These are phyloP conservation scores for Aurelia aurita DNA, from an alignment of 30 jellyfish, hydroid and myxozoan species.

Conservation along the genomic window DNA sequence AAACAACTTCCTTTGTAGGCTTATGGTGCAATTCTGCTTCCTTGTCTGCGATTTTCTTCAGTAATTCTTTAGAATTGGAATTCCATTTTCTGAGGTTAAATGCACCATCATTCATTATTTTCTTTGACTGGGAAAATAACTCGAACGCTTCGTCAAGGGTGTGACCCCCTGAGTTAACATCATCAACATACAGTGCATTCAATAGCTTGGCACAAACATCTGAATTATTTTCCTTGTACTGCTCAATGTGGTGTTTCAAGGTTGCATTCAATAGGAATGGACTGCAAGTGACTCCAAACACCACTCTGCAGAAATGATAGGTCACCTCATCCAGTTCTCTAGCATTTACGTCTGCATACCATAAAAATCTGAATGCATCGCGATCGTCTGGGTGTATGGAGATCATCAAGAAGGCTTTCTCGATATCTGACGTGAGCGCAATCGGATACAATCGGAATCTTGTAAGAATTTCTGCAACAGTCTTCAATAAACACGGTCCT, in stretches of 20 bases:
- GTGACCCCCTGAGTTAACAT: conserved; percentile 35
- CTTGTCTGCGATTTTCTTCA: neutral
- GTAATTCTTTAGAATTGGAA: conserved; percentile 55
- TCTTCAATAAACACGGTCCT: conserved; percentile 54
- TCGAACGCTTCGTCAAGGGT: conserved; percentile 29
- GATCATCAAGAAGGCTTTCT: conserved; percentile 66
- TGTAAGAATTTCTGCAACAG: conserved; percentile 53
- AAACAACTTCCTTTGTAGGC: neutral
- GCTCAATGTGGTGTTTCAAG: conserved; percentile 49
- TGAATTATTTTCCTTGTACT: conserved; percentile 11
- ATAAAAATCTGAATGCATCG: conserved; percentile 66
- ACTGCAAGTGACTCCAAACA: conserved; percentile 72
- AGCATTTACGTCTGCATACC: conserved; percentile 42
- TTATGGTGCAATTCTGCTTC: neutral
- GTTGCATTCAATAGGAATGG: conserved; percentile 75
- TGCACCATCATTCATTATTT: conserved; percentile 42
- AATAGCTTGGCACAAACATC: conserved; percentile 41
- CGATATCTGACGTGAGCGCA: conserved; percentile 77
- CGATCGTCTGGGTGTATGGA: conserved; percentile 45
- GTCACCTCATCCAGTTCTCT: conserved; percentile 1
- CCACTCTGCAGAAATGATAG: conserved; percentile 69
- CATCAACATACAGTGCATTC: conserved; percentile 60
- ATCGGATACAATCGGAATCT: conserved; percentile 46
- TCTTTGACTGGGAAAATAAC: conserved; percentile 34
- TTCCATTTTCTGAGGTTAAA: conserved; percentile 64